Evolutionary conservation across 2,113 vertebrate species (phyloP).

Genomic region (Nyctereutes procyonoides): DNA sequence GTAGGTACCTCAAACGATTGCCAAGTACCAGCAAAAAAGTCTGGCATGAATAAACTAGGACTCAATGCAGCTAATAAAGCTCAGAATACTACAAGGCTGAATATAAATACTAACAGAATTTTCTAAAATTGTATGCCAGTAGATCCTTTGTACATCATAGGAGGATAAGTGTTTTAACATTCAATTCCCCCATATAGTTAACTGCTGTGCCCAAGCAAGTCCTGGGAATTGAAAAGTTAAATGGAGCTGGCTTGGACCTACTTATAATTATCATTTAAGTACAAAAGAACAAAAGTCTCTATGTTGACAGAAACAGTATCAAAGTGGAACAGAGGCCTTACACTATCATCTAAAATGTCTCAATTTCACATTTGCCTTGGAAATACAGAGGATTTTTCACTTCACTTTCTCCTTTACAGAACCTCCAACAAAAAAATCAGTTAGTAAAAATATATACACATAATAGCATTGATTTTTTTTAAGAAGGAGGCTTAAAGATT

Average conservation of each 20-base stretch:
- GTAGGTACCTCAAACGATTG: constrained; percentile 71
- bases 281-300: neutral
- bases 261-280: neutral
- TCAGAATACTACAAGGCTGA: constrained; percentile 56
- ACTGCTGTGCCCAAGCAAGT: constrained; percentile 71
- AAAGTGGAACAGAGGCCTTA: neutral
- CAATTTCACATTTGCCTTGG: neutral
- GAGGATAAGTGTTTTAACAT: constrained; percentile 72
- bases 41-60: constrained; percentile 55
- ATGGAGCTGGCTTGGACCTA: constrained; percentile 27
- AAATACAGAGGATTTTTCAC: neutral
- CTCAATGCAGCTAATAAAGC: constrained; percentile 21
- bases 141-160: constrained; percentile 76
- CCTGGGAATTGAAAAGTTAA: constrained; percentile 71
- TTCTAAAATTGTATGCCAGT: constrained; percentile 65
- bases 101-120: constrained; percentile 69
- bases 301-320: neutral
- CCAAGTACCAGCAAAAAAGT: neutral
- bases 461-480: neutral
- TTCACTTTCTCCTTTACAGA: neutral
- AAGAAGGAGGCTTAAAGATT: neutral
- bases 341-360: neutral
- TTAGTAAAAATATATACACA: neutral
- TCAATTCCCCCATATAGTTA: constrained; percentile 76
- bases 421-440: neutral